Base-by-base conservation (phyloP, 2,888 invertebrate species). In the Melanostoma scalare region DNA sequence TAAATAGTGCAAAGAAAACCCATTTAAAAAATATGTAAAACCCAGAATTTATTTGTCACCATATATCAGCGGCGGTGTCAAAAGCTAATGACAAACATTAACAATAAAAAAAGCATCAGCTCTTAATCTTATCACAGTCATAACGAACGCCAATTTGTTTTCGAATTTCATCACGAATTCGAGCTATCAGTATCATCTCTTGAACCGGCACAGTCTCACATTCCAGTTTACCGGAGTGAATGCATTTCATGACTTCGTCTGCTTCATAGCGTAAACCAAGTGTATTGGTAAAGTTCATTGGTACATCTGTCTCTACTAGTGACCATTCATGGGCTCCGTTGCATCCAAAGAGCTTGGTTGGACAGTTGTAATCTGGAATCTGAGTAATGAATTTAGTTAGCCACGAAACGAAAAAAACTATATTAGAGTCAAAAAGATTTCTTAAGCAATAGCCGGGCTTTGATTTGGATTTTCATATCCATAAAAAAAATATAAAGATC, bases 201-300 rank as follows among this genome's bases (percentile, higher is more conserved):
- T 93, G 92, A 77, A 94, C 93, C 50, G 93, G 91, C 88, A 96
- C 93, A 87, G 93, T 92, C 0, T 93, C 92, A 88, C 95, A 94
- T 90, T 95, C 95, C 65, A 93, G 90, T 86, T 94, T 90, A 86
- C 95, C 95, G 93, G 91, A 87, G 89, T 91, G 92, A 42, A 96
- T 93, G 87, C 96, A 96, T 71, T 93, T 92, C 86, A 94, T 93
- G 61, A 94, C 95, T 90, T 95, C 95, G 86, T 93, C 93, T 55
- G 96, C 96, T 91, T 96, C 94, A 88, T 95, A 96, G 80, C 93
- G 92, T 40, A 96, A 92, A 1, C 96, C 96, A 3, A 93, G 93
- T 86, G 95, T 95, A 88, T 96, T 95, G 81, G 91, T 90, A 88
- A 94, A 95, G 89, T 95, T 94, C 86, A 93, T 93, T 74, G 92